Percentiles rank a stretch among this genome's conserved stretches.
Conservation (phyloP, 2,113 vertebrate genomes). For the Tapirus terrestris region DNA sequence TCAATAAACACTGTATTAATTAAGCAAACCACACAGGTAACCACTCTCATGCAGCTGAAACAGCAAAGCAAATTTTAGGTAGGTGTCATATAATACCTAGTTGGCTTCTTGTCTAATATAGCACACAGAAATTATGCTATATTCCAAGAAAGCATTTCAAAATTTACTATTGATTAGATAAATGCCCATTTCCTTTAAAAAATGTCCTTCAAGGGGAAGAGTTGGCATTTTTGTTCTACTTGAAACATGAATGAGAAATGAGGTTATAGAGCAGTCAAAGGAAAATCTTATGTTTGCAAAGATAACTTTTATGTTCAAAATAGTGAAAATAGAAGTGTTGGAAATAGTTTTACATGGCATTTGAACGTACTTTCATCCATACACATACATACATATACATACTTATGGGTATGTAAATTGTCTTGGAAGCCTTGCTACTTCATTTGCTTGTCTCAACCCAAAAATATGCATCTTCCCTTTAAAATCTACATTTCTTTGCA, state of each 20-base stretch:
- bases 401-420: not conserved
- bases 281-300: slow-evolving; percentile 41
- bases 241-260: slow-evolving; percentile 61
- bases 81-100: not conserved
- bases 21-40: not conserved
- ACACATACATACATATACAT: not conserved
- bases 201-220: not conserved
- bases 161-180: not conserved
- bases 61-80: not conserved
- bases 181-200: not conserved
- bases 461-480: not conserved
- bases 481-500: not conserved
- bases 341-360: not conserved
- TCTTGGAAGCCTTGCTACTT: not conserved
- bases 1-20: not conserved
- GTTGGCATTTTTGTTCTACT: slow-evolving; percentile 9
- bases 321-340: not conserved
- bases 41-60: not conserved
- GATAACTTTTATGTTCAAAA: slow-evolving; percentile 30
- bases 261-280: slow-evolving; percentile 27
- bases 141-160: slow-evolving; percentile 20
- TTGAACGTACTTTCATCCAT: not conserved
- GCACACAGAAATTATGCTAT: not conserved
- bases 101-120: slow-evolving; percentile 17
- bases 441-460: not conserved